Evolutionary conservation across 2,888 invertebrate species (phyloP), one percentile per base, ranked within the genome.

Genomic region (Ophioninae sp.): DNA sequence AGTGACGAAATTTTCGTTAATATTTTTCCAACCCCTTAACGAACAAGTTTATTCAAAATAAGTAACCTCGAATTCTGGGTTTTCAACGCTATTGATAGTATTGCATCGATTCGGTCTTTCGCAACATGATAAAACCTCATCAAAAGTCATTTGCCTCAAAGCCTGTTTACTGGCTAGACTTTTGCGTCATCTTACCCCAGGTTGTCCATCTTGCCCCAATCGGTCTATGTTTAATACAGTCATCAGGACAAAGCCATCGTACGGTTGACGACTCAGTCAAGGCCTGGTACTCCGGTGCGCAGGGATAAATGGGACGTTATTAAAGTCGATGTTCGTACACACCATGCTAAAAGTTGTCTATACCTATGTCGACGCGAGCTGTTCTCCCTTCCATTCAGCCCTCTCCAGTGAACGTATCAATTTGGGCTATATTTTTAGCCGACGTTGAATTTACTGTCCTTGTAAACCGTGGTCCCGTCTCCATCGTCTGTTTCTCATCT

Each of bases 351-450:
- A 30, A 7, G 30, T 75, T 61, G 64, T 20, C 13, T 44, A 30
- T 73, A 56, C 67, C 59, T 58, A 13, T 67, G 61, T 61, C 67
- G 44, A 10, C 0, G 17, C 51, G 51, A 17, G 17, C 51, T 51
- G 13, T 51, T 51, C 51, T 44, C 22, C 17, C 44, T 39, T 1
- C 67, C 20, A 51, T 13, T 22, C 74, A 67, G 23, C 61, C 37
- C 83, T 79, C 80, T 76, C 83, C 81, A 79, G 84, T 67, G 3
- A 67, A 88, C 85, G 86, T 88, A 90, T 89, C 90, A 88, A 89
- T 90, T 91, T 89, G 87, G 87, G 73, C 77, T 84, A 85, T 63
- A 84, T 86, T 86, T 80, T 87, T 85, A 76, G 71, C 82, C 80
- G 85, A 86, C 86, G 85, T 84, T 71, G 76, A 59, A 23, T 80